Percentiles rank a stretch among this genome's conserved stretches.
phyloP scores from a whole-genome alignment of 2,888 invertebrate genomes.

The Dysmachus trigonus region DNA sequence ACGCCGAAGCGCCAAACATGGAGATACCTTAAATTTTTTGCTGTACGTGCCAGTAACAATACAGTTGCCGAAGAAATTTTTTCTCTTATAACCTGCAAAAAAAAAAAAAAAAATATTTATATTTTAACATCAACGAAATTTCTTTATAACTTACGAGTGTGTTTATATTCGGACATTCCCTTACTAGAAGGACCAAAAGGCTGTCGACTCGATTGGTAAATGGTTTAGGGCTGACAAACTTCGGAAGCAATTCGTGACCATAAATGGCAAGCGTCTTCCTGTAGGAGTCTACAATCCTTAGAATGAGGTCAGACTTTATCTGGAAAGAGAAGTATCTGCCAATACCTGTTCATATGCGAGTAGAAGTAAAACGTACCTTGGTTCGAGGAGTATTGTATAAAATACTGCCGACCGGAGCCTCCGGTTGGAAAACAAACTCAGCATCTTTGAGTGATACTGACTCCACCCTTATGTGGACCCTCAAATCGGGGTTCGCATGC shows the following conservation, averaged over 20 bases:
- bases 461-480: constrained; percentile 75
- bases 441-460: constrained; percentile 66
- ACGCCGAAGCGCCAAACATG: constrained; percentile 77
- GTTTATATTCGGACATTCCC: constrained; percentile 73
- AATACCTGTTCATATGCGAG: background rate
- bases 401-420: constrained; percentile 74
- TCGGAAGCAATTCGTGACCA: constrained; percentile 74
- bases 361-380: constrained; percentile 61
- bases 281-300: constrained; percentile 72
- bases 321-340: constrained; percentile 52
- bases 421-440: constrained; percentile 73
- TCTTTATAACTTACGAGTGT: constrained; percentile 68
- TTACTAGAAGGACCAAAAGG: constrained; percentile 71
- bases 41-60: constrained; percentile 73
- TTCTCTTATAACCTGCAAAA: constrained; percentile 73
- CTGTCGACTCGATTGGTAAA: constrained; percentile 78
- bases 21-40: constrained; percentile 70
- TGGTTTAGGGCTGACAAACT: constrained; percentile 72
- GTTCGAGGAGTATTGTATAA: constrained; percentile 72
- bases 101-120: background rate
- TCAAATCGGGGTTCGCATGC: constrained; percentile 69
- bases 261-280: constrained; percentile 71
- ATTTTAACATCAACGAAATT: background rate
- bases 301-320: constrained; percentile 66
- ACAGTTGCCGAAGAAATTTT: constrained; percentile 81